phyloP scores from a whole-genome alignment of 2,888 invertebrate genomes.

The Cerceris ruficornis region DNA sequence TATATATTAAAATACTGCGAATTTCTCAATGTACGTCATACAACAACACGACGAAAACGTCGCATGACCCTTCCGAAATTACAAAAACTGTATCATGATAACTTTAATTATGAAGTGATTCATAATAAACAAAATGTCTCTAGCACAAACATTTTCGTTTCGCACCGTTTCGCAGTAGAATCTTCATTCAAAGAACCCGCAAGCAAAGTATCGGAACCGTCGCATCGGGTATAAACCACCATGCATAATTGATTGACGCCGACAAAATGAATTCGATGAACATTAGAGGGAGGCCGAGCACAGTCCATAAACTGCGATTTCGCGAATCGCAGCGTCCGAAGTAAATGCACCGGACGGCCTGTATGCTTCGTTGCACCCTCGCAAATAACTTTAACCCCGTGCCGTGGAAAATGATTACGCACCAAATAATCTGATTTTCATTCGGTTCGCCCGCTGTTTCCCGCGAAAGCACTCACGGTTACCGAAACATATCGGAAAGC shows the following conservation, averaged over 20 bases:
- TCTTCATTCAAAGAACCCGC: background rate
- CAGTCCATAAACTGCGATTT: constrained; percentile 66
- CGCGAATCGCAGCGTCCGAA: constrained; percentile 58
- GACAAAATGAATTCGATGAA: constrained; percentile 67
- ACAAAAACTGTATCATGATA: too few relatives aligned
- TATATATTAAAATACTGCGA: too few relatives aligned
- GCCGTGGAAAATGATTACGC: constrained; percentile 57
- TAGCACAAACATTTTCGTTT: too few relatives aligned
- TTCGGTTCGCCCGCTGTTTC: constrained; percentile 36
- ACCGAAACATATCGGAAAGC: constrained; percentile 19
- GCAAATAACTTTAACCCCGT: constrained; percentile 63
- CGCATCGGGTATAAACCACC: background rate
- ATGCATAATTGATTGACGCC: constrained; percentile 62
- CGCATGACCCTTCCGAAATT: too few relatives aligned
- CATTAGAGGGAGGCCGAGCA: constrained; percentile 57
- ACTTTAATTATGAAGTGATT: too few relatives aligned
- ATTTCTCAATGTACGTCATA: too few relatives aligned
- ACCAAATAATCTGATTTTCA: constrained; percentile 61
- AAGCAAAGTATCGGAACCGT: constrained; percentile 11
- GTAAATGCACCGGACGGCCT: constrained; percentile 53
- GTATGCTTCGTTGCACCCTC: constrained; percentile 54
- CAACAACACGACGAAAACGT: too few relatives aligned
- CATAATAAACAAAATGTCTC: too few relatives aligned
- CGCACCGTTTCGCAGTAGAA: too few relatives aligned
- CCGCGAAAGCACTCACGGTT: constrained; percentile 20